Base-by-base conservation (phyloP, 2,888 invertebrate species). In the Pterostichus niger region DNA sequence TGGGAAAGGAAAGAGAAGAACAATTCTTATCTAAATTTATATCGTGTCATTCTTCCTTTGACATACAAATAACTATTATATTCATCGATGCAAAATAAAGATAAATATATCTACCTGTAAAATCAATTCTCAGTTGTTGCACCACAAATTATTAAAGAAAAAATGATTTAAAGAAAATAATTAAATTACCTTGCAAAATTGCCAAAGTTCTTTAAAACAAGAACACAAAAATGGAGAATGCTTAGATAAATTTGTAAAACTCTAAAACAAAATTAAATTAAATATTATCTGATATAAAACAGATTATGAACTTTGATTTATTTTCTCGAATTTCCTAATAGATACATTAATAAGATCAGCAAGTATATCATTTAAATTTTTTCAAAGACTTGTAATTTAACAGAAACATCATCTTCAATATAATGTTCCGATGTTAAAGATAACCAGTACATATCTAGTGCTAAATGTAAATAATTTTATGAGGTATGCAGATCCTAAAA, bases 191-290 rank as follows among this genome's bases (percentile, higher is more conserved):
- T 77, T 77, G 46, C 77, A 83, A 68, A 76, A 64, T 10, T 77
- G 40, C 40, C 61, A 83, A 5, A 77, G 11, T 61, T 83, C 83
- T 77, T 83, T 77, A 68, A 83, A 83, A 49, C 83, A 83, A 15
- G 64, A 64, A 68, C 83, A 83, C 6, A 77, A 35, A 40, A 54
- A 83, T 9, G 83, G 64, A 0, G 83, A 54, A 31, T 56, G 40
- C 73, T 82, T 71, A 1, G 46, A 24, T 71, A 82, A 71, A 73
- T 82, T 56, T 44, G 17, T 6, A 44, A 4, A 0, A 73, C n/a
- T 44, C 73, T 73, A 68, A 24, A 81, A 81, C 5, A 33, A 73
- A 17, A 52, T 13, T 9, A 56, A 6, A 49, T n/a, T 31, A 71
- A 71, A 49, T 24, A 24, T 3, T 24, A 24, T 24, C 13, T 52